Base-by-base conservation (phyloP, 2,888 invertebrate species). In the Criorhina ranunculi region DNA sequence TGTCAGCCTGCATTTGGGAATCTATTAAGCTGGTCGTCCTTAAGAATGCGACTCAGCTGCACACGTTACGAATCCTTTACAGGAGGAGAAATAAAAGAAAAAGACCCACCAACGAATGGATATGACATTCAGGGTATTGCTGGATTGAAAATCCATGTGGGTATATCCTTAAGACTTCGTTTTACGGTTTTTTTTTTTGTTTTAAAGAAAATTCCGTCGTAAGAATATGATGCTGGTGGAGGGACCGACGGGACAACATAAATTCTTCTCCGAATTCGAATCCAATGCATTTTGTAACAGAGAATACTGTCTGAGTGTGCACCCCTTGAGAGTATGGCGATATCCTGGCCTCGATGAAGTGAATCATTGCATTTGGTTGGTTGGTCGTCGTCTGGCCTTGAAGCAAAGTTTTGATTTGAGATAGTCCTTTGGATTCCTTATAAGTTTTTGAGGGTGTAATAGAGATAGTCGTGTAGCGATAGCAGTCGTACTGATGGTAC, bases 61-160 rank as follows among this genome's bases (percentile, higher is more conserved):
- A 46, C 29, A 17, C 15, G 12, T 53, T 29, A 12, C 9, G 49
- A 40, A 59, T 19, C 8, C 19, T 69, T 55, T 15, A 5, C 7
- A n/a, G 2, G 9, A n/a, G 15, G 6, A 6, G 7, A 55, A 42
- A 37, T 51, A 0, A 29, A 11, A 44, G 17, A 9, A 75, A 40
- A 42, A 40, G 29, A 29, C 29, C 35, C 31, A 42, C 15, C 42
- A 44, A 24, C 59, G 40, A 64, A 55, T 17, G 57, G n/a, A 81
- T 75, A 81, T 75, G 81, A 81, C 81, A 60, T 49, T 57, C 59
- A 49, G 69, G 62, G 57, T 70, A 76, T 81, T 76, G 49, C 49
- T 42, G 62, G 46, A 76, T 64, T 64, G 70, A 64, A 51, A 70
- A 70, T 70, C 62, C 81, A 64, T 81, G 55, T 69, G 66, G 44